A percentile compares a stretch with the other conserved stretches of the same genome.
Conservation (phyloP, 2,113 vertebrate genomes). For the Pyrgilauda ruficollis region DNA sequence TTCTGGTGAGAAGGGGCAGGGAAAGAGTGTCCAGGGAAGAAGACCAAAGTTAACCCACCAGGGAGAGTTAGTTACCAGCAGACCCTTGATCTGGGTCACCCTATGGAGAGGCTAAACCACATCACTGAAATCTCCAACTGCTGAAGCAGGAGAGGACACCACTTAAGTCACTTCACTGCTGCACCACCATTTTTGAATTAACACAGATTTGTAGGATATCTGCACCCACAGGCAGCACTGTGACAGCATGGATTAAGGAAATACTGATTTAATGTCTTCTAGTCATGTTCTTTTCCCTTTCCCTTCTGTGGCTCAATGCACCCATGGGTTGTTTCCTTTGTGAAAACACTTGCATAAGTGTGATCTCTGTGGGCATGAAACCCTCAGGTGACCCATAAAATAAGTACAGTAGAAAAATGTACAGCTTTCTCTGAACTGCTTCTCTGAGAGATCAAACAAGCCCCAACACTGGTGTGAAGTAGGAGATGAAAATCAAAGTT, state of each 20-base stretch:
- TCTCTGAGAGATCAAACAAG: not conserved
- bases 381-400: not conserved
- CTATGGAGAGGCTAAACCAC: not conserved
- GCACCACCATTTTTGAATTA: not conserved
- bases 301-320: not conserved
- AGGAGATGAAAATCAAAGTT: not conserved
- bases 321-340: not conserved
- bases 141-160: not conserved
- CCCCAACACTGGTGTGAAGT: not conserved
- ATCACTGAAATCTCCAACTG: not conserved
- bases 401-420: not conserved
- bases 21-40: not conserved
- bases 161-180: not conserved
- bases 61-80: not conserved
- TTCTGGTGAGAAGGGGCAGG: not conserved
- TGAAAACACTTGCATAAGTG: not conserved
- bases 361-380: not conserved
- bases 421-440: not conserved
- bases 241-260: not conserved
- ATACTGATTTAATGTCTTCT: not conserved
- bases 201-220: not conserved
- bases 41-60: not conserved
- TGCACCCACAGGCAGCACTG: not conserved
- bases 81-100: not conserved
- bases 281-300: not conserved